These are phyloP conservation scores for Rhabdomys dilectus DNA, from an alignment of 2,113 vertebrate species.

Conservation along the genomic window DNA sequence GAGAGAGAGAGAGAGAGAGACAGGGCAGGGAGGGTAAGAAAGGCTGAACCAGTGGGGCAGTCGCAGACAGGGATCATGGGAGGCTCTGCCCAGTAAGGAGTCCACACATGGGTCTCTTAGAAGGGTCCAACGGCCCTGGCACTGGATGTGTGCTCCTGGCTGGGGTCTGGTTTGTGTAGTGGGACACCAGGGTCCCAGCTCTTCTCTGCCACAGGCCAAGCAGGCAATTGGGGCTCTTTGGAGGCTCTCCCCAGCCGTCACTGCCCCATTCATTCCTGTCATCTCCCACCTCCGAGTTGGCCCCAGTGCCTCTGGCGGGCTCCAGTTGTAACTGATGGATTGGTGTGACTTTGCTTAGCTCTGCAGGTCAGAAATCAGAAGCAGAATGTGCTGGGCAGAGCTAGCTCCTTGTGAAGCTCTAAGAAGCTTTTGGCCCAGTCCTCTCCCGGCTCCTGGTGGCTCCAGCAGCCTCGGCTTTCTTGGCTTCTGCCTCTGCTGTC, in stretches of 20 bases:
- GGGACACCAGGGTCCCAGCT: neutral
- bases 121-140: fast-evolving
- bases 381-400: neutral
- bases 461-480: fast-evolving
- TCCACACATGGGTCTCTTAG: neutral
- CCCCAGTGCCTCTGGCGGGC: neutral
- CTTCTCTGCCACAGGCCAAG: neutral
- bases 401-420: neutral
- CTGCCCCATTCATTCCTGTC: neutral
- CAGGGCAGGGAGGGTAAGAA: neutral
- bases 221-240: neutral
- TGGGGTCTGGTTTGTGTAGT: fast-evolving
- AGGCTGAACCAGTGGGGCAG: neutral
- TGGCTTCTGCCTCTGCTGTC: neutral
- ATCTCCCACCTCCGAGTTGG: neutral
- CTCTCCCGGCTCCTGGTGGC: neutral
- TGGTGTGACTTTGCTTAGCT: neutral
- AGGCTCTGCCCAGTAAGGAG: fast-evolving
- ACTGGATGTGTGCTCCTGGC: neutral
- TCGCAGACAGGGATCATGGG: neutral
- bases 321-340: neutral
- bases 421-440: fast-evolving
- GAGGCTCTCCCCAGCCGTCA: neutral
- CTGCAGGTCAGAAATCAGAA: neutral
- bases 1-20: neutral